phyloP scores from a whole-genome alignment of 2,113 vertebrate genomes.

The Paradisaea rubra region DNA sequence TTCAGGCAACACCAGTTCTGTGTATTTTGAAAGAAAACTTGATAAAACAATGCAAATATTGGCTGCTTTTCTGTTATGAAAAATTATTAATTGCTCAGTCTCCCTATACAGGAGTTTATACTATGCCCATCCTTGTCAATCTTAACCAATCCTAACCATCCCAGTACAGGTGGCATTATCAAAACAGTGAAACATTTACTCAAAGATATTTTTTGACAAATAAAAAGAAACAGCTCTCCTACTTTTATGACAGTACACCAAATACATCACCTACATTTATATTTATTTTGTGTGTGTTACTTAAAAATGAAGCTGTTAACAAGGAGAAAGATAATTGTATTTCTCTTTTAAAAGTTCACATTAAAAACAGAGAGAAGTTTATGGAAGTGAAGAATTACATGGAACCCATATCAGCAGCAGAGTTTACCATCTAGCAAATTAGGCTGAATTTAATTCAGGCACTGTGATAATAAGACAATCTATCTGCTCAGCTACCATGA shows the following conservation, averaged over 20 bases:
- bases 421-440: neutral
- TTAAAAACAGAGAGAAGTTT: neutral
- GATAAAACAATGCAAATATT: neutral
- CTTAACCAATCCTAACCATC: neutral
- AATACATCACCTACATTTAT: neutral
- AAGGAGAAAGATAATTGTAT: neutral
- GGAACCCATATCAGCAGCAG: neutral
- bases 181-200: neutral
- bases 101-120: neutral
- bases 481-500: conserved; percentile 38
- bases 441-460: conserved; percentile 26
- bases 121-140: neutral
- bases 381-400: neutral
- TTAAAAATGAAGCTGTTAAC: neutral
- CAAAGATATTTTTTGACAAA: neutral
- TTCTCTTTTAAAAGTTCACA: neutral
- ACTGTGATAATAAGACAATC: conserved; percentile 28
- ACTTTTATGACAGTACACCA: neutral
- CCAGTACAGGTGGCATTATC: neutral
- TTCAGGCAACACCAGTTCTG: neutral
- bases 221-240: neutral
- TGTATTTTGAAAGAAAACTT: neutral
- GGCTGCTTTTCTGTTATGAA: neutral
- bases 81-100: neutral
- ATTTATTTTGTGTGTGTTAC: neutral